Base-by-base conservation (phyloP, 2,113 vertebrate genomes). In the Dipodomys stephensi region DNA sequence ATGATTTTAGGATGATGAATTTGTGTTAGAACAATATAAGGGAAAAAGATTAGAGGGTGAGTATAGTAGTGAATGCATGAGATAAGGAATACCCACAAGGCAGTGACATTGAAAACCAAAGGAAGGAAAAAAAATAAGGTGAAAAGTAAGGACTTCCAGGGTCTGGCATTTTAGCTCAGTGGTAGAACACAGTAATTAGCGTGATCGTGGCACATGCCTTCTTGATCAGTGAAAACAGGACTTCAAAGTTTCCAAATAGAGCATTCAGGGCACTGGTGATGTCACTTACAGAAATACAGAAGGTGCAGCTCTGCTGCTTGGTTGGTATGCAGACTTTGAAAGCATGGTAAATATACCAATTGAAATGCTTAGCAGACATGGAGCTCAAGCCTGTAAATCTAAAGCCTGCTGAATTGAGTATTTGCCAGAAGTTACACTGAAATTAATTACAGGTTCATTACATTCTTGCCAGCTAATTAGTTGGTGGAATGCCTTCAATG, bases 351-450 rank as follows among this genome's bases (percentile, higher is more conserved):
- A 62, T 44, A 82, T 27, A 20, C 4, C 62, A 65, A 10, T 0
- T n/a, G 32, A 79, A 65, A 73, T 88, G 53, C 5, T 32, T 13
- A 27, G n/a, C 7, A 85, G 35, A 85, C n/a, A 39, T 30, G 13
- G 68, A 76, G 25, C 80, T 65, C 53, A 74, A 83, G 62, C 18
- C 39, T 74, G 20, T 35, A 74, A 39, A 25, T 4, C 72, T 67
- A 15, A 5, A 27, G 39, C 64, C 62, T 23, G 5, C 62, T 23
- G 5, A 20, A 23, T 8, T 28, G 23, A n/a, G 1, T 49, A 32
- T 80, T 80, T 81, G 25, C 19, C 62, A 91, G 73, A 88, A 67
- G 23, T 19, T 73, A 74, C 44, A 72, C 78, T 90, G 71, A 85
- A 76, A 7, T 80, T 91, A 79, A 69, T 88, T 83, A 83, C 15